Conservation (phyloP, 2,888 invertebrate species). For the Apamea anceps region DNA sequence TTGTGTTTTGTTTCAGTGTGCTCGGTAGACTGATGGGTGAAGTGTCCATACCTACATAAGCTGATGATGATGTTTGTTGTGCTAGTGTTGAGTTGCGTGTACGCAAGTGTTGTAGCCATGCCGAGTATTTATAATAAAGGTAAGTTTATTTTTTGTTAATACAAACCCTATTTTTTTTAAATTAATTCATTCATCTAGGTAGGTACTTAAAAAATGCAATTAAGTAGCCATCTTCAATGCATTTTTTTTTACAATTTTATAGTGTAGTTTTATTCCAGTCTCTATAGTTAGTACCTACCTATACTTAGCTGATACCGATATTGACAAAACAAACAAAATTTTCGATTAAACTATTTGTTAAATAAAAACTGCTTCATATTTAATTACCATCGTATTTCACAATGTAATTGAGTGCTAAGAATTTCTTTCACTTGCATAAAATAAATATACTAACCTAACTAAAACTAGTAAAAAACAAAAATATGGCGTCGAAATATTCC, state of each 20-base stretch:
- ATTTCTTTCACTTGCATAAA: background rate
- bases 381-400: background rate
- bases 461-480: background rate
- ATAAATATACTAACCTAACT: background rate
- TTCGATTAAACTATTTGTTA: background rate
- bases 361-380: background rate
- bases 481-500: background rate
- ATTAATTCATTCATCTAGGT: background rate
- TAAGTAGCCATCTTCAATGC: background rate
- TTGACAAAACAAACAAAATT: background rate
- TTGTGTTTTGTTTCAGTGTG: constrained; percentile 54
- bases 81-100: constrained; percentile 42
- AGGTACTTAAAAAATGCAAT: background rate
- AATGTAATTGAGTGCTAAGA: background rate
- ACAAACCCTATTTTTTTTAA: background rate
- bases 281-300: background rate
- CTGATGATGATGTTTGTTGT: constrained; percentile 23
- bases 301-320: background rate
- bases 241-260: background rate
- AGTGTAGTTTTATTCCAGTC: background rate
- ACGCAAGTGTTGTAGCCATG: constrained; percentile 58
- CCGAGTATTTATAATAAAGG: constrained; percentile 50
- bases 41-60: constrained; percentile 18
- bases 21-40: constrained; percentile 17
- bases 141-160: constrained; percentile 1